Conservation (phyloP, 2,797 vertebrate genomes). For the Cyclopterus lumpus region DNA sequence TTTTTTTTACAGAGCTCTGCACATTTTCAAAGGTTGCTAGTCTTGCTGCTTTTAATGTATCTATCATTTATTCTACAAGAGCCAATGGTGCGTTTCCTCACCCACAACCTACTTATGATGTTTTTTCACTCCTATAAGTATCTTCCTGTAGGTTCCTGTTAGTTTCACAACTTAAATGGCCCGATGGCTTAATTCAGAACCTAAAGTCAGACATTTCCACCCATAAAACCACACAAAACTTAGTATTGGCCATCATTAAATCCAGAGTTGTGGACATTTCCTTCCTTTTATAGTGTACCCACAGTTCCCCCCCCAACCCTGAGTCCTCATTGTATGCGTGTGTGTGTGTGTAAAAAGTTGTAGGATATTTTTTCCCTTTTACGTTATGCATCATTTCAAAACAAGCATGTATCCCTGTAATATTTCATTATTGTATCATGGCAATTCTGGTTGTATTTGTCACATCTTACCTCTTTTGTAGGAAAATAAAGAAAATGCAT, state of each 20-base stretch:
- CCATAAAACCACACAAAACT: conserved; percentile 51
- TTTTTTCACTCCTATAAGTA: conserved; percentile 51
- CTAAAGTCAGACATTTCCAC: conserved; percentile 85
- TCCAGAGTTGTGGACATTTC: conserved; percentile 76
- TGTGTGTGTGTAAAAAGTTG: conserved; percentile 33
- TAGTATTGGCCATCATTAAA: conserved; percentile 62
- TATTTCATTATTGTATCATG: conserved; percentile 71
- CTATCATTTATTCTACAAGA: conserved; percentile 75
- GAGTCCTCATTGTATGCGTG: conserved; percentile 39
- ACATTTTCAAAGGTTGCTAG: conserved; percentile 63
- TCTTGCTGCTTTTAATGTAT: conserved; percentile 74
- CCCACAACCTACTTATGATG: conserved; percentile 20
- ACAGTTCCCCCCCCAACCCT: conserved; percentile 29
- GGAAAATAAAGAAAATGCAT: conserved; percentile 78
- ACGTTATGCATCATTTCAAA: conserved; percentile 85
- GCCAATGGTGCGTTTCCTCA: conserved; percentile 47
- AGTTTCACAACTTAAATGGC: conserved; percentile 72
- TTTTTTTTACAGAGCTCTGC: conserved; percentile 31
- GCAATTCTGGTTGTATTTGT: conserved; percentile 71
- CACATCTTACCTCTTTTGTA: conserved; percentile 70
- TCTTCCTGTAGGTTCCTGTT: conserved; percentile 66
- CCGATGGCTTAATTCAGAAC: conserved; percentile 58
- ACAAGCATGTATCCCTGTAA: conserved; percentile 71
- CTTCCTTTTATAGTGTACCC: conserved; percentile 59
- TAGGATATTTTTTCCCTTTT: conserved; percentile 49